phyloP scores from a whole-genome alignment of 2,113 vertebrate species.

The Pomatostomus ruficeps region DNA sequence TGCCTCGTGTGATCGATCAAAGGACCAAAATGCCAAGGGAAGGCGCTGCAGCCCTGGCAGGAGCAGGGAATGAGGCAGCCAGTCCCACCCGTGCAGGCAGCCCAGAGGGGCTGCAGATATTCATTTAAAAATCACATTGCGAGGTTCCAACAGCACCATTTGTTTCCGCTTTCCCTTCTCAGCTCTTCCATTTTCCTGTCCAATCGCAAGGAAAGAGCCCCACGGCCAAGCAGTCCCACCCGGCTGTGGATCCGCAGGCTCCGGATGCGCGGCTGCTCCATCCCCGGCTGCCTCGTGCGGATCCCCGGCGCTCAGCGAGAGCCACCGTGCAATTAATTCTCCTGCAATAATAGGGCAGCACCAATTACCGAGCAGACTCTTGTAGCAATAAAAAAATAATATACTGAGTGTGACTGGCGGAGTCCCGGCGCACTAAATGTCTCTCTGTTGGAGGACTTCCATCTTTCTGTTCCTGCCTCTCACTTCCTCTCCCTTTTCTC shows the following conservation, averaged over 20 bases:
- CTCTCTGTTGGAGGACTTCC: slow-evolving; percentile 17
- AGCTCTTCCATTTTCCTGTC: not conserved
- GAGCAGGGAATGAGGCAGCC: not conserved
- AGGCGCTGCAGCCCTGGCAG: not conserved
- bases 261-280: not conserved
- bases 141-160: not conserved
- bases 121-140: not conserved
- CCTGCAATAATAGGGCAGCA: slow-evolving; percentile 23
- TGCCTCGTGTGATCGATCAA: not conserved
- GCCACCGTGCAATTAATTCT: slow-evolving; percentile 12
- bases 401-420: not conserved
- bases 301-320: not conserved
- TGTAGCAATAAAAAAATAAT: slow-evolving; percentile 29
- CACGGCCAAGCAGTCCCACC: not conserved
- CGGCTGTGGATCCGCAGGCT: not conserved
- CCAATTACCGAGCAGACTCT: slow-evolving; percentile 46
- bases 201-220: not conserved
- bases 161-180: not conserved
- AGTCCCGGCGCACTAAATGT: not conserved
- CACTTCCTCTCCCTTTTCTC: not conserved
- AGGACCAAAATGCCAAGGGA: not conserved
- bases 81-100: not conserved
- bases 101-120: not conserved
- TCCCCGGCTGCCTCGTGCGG: not conserved
- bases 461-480: not conserved